A percentile compares a stretch with the other conserved stretches of the same genome.
These are phyloP conservation scores for Glyptemys insculpta DNA, from an alignment of 2,797 vertebrate genomes.

Conservation along the genomic window DNA sequence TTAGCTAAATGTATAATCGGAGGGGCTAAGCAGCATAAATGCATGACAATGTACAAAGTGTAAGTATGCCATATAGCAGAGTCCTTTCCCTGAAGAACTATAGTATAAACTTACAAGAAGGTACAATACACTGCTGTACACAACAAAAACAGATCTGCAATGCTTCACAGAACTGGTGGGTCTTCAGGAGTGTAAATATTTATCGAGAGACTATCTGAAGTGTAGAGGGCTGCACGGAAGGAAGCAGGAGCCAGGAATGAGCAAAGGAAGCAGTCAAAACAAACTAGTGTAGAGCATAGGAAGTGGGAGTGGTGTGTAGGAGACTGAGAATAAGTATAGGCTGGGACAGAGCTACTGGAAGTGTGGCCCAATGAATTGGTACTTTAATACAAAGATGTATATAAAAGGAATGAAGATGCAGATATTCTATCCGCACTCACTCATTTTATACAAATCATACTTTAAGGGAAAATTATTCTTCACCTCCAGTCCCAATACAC, in stretches of 20 bases:
- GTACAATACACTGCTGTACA: not conserved
- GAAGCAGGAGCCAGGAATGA: not conserved
- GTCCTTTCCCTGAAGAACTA: not conserved
- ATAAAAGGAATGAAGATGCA: not conserved
- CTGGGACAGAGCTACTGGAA: not conserved
- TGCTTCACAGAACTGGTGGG: not conserved
- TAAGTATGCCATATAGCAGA: not conserved
- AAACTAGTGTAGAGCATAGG: not conserved
- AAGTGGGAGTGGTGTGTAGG: not conserved
- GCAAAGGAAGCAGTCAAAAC: not conserved
- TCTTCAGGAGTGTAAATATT: not conserved
- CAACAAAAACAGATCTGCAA: not conserved
- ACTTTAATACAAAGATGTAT: not conserved
- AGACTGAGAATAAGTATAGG: not conserved
- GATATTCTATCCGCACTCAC: not conserved
- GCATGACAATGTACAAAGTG: not conserved
- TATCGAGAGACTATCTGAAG: not conserved
- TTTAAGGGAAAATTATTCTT: not conserved
- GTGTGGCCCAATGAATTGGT: not conserved
- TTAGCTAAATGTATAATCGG: not conserved
- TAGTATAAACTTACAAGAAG: not conserved
- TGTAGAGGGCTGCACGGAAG: not conserved
- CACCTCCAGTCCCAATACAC: not conserved
- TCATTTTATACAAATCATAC: not conserved
- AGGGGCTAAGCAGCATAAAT: not conserved